phyloP scores from a whole-genome alignment of 2,888 invertebrate genomes.

The Drosophila mettleri region DNA sequence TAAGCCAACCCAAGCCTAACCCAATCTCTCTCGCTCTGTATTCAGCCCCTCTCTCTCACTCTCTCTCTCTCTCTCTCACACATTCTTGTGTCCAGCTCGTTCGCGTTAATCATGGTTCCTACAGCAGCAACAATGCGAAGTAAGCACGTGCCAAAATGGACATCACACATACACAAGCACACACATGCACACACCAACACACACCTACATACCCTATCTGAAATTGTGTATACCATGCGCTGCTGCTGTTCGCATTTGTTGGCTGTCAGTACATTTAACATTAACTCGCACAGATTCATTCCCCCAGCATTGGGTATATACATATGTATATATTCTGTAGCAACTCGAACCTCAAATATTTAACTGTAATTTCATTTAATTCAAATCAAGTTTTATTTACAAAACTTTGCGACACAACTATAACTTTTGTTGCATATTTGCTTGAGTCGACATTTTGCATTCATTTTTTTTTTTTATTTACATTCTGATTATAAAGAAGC shows the following conservation, averaged over 20 bases:
- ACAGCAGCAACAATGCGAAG: slow-evolving; percentile 52
- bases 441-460: background rate
- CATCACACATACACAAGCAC: slow-evolving; percentile 28
- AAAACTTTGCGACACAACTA: slow-evolving; percentile 3
- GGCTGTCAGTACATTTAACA: slow-evolving; percentile 7
- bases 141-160: slow-evolving; percentile 74
- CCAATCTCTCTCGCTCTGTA: slow-evolving; percentile 4
- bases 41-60: background rate
- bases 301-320: slow-evolving; percentile 2
- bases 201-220: slow-evolving; percentile 7
- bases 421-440: background rate
- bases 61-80: background rate
- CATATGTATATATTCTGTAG: background rate
- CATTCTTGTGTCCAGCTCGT: background rate
- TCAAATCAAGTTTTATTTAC: slow-evolving; percentile 4
- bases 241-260: slow-evolving; percentile 9
- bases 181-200: slow-evolving; percentile 4
- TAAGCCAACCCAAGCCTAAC: slow-evolving; percentile 10
- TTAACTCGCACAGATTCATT: slow-evolving; percentile 1
- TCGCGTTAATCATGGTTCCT: slow-evolving; percentile 74
- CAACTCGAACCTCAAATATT: slow-evolving; percentile 8
- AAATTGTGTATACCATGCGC: slow-evolving; percentile 21
- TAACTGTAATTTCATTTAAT: slow-evolving; percentile 13
- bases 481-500: background rate
- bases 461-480: slow-evolving; percentile 1